These are phyloP conservation scores for Selene dorsalis DNA, from an alignment of 2,797 vertebrate species.

Conservation along the genomic window DNA sequence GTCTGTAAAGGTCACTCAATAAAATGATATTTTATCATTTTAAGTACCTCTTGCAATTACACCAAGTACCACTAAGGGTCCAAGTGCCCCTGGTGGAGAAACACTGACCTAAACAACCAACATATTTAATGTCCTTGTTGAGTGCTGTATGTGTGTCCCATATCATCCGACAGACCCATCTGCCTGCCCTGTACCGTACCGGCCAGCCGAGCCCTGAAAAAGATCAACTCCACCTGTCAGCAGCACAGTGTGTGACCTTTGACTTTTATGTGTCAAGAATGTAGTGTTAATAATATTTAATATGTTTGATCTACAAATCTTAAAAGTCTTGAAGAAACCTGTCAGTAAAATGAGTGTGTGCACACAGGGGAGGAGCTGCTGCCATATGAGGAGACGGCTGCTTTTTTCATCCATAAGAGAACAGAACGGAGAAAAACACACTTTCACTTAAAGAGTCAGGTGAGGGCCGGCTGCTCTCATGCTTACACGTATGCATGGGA, in stretches of 20 bases:
- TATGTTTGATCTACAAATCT: not conserved
- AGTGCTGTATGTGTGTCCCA: not conserved
- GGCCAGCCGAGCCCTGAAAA: constrained; percentile 85
- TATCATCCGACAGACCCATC: constrained; percentile 81
- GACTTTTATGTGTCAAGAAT: not conserved
- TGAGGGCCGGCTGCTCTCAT: constrained; percentile 58
- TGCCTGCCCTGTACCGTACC: constrained; percentile 87
- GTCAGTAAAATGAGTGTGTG: not conserved
- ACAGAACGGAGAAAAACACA: constrained; percentile 72
- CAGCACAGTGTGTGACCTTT: constrained; percentile 83
- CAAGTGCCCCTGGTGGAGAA: no score
- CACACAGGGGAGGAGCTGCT: constrained; percentile 82
- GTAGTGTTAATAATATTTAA: no score
- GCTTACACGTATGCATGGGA: not conserved
- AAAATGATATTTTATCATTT: no score
- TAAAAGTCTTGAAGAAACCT: not conserved
- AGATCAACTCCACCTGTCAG: constrained; percentile 78
- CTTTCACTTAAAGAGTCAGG: constrained; percentile 82
- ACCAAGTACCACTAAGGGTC: no score
- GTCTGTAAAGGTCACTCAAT: no score
- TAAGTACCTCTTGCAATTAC: no score
- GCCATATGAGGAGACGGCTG: constrained; percentile 63
- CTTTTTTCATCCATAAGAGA: constrained; percentile 79
- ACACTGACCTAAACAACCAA: no score
- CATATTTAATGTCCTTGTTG: no score